A percentile compares a stretch with the other conserved stretches of the same genome.
Evolutionary conservation across 2,888 invertebrate genomes (phyloP).

Genomic region (Rhagophthalmus giganteus): DNA sequence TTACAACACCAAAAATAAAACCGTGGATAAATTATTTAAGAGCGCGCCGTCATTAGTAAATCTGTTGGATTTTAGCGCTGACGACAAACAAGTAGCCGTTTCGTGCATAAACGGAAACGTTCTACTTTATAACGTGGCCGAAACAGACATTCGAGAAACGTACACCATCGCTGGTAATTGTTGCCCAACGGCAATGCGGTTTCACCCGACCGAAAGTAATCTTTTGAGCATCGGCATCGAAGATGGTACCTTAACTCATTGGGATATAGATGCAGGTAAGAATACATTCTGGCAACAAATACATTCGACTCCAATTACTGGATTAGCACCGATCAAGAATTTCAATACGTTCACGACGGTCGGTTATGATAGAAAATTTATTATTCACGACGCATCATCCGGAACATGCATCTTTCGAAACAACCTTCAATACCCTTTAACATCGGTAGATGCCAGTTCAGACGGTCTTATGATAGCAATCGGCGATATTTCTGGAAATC

Average conservation of each 20-base stretch:
- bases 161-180: slow-evolving; percentile 22
- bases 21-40: slow-evolving; percentile 38
- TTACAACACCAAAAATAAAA: slow-evolving; percentile 48
- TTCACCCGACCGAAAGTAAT: slow-evolving; percentile 39
- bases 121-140: slow-evolving; percentile 32
- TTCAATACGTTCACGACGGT: slow-evolving; percentile 42
- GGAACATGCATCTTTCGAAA: slow-evolving; percentile 42
- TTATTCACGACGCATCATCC: slow-evolving; percentile 40
- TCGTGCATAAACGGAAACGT: slow-evolving; percentile 30
- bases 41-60: slow-evolving; percentile 36
- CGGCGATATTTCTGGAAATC: slow-evolving; percentile 44
- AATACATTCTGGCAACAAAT: slow-evolving; percentile 35
- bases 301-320: slow-evolving; percentile 40
- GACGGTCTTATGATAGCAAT: slow-evolving; percentile 43
- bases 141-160: slow-evolving; percentile 22
- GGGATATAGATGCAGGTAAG: slow-evolving; percentile 37
- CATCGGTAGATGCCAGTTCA: slow-evolving; percentile 42
- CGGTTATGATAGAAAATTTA: slow-evolving; percentile 46
- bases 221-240: slow-evolving; percentile 41
- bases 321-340: slow-evolving; percentile 38
- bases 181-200: slow-evolving; percentile 33
- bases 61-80: slow-evolving; percentile 41
- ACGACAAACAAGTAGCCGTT: slow-evolving; percentile 42
- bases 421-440: slow-evolving; percentile 42
- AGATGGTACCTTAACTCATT: slow-evolving; percentile 41